Percentiles rank a stretch among this genome's conserved stretches.
Evolutionary conservation across 2,888 invertebrate species (phyloP).

Genomic region (Ennomos fuscantarius): DNA sequence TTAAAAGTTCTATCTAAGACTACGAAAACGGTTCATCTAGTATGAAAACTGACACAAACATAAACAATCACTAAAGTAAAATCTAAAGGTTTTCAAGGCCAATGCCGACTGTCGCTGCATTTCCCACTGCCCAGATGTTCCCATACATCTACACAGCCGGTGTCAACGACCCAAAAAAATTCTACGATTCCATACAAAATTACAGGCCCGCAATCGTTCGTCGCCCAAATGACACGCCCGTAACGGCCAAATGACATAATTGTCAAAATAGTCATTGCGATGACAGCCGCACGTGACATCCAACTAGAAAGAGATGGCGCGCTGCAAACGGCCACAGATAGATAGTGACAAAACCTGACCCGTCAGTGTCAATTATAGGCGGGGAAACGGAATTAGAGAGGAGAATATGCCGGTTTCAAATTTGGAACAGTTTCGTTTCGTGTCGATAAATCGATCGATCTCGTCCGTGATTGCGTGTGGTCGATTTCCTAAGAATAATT

Average conservation of each 20-base stretch:
- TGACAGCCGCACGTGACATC: slow-evolving; percentile 82
- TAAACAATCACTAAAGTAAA: neutral
- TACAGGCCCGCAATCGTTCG: slow-evolving; percentile 79
- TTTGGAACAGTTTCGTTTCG: slow-evolving; percentile 83
- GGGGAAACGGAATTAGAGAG: slow-evolving; percentile 83
- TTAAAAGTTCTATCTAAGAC: too few species aligned
- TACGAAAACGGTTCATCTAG: too few species aligned
- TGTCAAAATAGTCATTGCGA: slow-evolving; percentile 83
- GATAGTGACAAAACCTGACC: slow-evolving; percentile 65
- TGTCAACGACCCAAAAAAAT: slow-evolving; percentile 77
- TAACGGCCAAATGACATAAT: slow-evolving; percentile 84
- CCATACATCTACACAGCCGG: slow-evolving; percentile 66
- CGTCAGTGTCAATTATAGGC: slow-evolving; percentile 84
- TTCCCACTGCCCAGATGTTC: slow-evolving; percentile 73
- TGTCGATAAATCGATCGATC: slow-evolving; percentile 83
- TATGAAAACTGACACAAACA: too few species aligned
- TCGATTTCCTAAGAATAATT: slow-evolving; percentile 81
- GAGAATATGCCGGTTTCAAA: slow-evolving; percentile 76
- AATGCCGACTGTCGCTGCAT: slow-evolving; percentile 26
- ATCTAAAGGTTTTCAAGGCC: slow-evolving; percentile 12
- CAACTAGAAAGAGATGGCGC: slow-evolving; percentile 55
- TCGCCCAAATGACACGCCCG: slow-evolving; percentile 83
- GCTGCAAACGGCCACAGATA: slow-evolving; percentile 36
- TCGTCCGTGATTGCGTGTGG: slow-evolving; percentile 80
- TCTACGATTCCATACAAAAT: slow-evolving; percentile 80